Evolutionary conservation across 2,888 invertebrate species (phyloP), one percentile per base, ranked within the genome.

Genomic region (Trachelus troglodyta): DNA sequence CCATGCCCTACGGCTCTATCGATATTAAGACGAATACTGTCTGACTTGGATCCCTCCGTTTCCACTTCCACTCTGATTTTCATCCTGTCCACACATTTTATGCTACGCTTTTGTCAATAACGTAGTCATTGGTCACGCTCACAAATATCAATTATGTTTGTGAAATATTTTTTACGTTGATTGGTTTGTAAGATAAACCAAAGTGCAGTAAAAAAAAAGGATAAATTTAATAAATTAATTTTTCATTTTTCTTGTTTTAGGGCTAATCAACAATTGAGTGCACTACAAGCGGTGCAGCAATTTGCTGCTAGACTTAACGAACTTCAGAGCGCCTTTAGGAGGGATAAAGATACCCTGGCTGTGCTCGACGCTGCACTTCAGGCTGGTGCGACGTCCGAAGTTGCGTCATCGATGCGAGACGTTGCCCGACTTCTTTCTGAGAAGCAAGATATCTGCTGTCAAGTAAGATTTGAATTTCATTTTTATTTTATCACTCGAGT

Each of bases 241-340:
- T 31, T 75, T 37, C 12, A 6, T 40, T 40, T 15, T 15, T 40
- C 40, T 79, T 84, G 80, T 92, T 93, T 15, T 91, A 96, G 96
- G 88, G 95, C 96, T 79, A 95, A 94, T 84, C 94, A 94, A 85
- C 95, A 96, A 89, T 92, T 97, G 87, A 94, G 95, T 84, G 94
- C 94, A 82, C 92, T 97, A 79, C 96, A 95, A 88, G 94, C 94
- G 84, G 94, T 96, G 15, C 93, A 96, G 77, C 95, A 96, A 89
- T 94, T 97, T 92, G 96, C 96, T 89, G 93, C 93, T 79, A 95
- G 96, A 12, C 92, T 97, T 77, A 94, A 95, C 30, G 96, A 96
- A 89, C 94, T 97, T 81, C 95, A 96, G 87, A 94, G 94, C 76
- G 96, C 96, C 37, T 91, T 97, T 76, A 94, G 95, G 40, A 95